Percentiles rank a stretch among this genome's conserved stretches.
Conservation (phyloP, 53 echinoderm and acorn worm species). For the Echinarachnius parma region DNA sequence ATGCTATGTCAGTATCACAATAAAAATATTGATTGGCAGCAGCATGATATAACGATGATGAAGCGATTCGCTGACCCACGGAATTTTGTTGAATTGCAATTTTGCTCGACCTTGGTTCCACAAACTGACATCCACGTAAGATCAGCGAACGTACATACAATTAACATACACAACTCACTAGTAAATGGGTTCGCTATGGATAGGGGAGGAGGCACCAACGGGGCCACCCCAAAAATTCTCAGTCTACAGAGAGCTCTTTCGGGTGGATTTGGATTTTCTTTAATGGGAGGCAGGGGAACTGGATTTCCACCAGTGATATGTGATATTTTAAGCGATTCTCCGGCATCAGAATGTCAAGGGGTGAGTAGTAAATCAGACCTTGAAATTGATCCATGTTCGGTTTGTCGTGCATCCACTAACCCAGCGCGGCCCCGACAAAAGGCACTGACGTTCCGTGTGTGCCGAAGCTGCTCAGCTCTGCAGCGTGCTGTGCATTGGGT, state of each 20-base stretch:
- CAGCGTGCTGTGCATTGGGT: too few relatives aligned
- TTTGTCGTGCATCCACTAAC: neutral
- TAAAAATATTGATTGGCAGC: neutral
- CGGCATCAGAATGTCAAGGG: constrained; percentile 81
- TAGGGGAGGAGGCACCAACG: constrained; percentile 17
- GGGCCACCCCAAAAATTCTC: constrained; percentile 26
- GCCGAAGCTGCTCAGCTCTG: too few relatives aligned
- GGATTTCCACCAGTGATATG: constrained; percentile 97
- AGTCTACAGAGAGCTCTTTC: constrained; percentile 74
- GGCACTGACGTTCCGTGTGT: too few relatives aligned
- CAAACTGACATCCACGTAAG: neutral
- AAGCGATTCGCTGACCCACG: too few relatives aligned
- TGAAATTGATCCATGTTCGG: neutral
- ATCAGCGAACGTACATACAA: constrained; percentile 2
- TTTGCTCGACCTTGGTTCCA: too few relatives aligned
- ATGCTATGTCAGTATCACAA: too few relatives aligned
- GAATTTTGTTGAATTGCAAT: too few relatives aligned
- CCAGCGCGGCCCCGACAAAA: too few relatives aligned
- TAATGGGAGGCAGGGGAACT: constrained; percentile 93
- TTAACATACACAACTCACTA: neutral
- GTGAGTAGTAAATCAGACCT: constrained; percentile 71
- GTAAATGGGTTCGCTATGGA: constrained; percentile 3
- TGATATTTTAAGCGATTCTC: constrained; percentile 87
- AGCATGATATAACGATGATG: neutral
- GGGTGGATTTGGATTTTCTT: constrained; percentile 93